A percentile compares a stretch with the other conserved stretches of the same genome.
These are phyloP conservation scores for Argentina silus DNA, from an alignment of 2,797 vertebrate species.

Conservation along the genomic window DNA sequence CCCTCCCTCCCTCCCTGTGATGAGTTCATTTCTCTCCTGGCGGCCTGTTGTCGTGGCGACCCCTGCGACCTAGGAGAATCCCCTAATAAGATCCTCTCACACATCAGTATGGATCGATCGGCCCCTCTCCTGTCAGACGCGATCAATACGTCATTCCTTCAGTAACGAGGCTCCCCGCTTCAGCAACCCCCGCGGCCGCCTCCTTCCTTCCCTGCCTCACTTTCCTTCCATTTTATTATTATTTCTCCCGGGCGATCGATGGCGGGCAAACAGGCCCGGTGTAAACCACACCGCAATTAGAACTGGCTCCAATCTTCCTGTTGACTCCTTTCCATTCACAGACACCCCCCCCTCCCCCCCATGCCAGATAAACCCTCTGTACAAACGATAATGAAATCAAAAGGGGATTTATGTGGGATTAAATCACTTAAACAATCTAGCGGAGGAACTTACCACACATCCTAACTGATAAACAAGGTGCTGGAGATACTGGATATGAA, in stretches of 20 bases:
- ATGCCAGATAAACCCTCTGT: slow-evolving; percentile 58
- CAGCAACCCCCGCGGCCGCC: background rate
- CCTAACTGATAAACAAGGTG: slow-evolving; percentile 38
- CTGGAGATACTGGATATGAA: slow-evolving; percentile 28
- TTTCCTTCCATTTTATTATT: slow-evolving; percentile 84
- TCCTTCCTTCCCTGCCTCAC: slow-evolving; percentile 67
- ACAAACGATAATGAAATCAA: slow-evolving; percentile 75
- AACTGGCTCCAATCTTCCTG: slow-evolving; percentile 77
- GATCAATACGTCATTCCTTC: slow-evolving; percentile 96
- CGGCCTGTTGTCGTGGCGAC: slow-evolving; percentile 79
- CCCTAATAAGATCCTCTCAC: slow-evolving; percentile 80
- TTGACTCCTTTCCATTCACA: slow-evolving; percentile 70
- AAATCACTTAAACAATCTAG: slow-evolving; percentile 69
- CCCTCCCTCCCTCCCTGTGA: slow-evolving; percentile 62
- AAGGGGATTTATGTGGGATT: slow-evolving; percentile 68
- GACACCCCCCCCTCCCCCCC: slow-evolving; percentile 56
- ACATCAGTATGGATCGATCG: slow-evolving; percentile 85
- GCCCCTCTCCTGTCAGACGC: slow-evolving; percentile 84
- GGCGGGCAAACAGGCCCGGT: slow-evolving; percentile 80
- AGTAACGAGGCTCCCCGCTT: slow-evolving; percentile 76
- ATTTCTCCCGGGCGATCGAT: slow-evolving; percentile 84
- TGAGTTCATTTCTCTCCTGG: slow-evolving; percentile 82
- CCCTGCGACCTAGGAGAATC: slow-evolving; percentile 78
- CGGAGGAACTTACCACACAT: slow-evolving; percentile 47
- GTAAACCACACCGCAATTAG: slow-evolving; percentile 89